Evolutionary conservation across 2,888 invertebrate species (phyloP).

Genomic region (Pollenia amentaria): DNA sequence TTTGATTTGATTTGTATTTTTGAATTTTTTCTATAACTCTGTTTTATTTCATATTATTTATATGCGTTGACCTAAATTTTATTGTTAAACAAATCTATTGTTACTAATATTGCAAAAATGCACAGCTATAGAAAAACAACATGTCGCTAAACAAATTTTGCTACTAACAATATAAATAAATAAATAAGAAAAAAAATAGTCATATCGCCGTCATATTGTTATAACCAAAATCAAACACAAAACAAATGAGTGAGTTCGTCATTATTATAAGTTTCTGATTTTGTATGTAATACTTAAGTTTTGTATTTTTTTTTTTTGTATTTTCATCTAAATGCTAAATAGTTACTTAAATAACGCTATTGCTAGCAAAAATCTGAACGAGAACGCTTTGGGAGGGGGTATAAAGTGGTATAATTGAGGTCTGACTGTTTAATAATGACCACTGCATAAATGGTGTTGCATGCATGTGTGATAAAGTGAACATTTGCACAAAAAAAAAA

Average conservation of each 20-base stretch:
- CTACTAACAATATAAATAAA: constrained; percentile 62
- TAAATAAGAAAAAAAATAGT: constrained; percentile 26
- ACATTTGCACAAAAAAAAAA: constrained; percentile 4
- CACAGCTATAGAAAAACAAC: constrained; percentile 33
- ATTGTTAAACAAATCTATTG: constrained; percentile 72
- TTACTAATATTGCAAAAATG: constrained; percentile 50
- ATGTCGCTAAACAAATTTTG: constrained; percentile 57
- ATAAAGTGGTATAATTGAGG: not conserved
- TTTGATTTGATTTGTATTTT: not conserved
- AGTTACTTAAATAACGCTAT: constrained; percentile 62
- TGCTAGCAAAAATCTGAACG: not conserved
- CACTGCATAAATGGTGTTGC: constrained; percentile 62
- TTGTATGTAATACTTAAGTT: constrained; percentile 9
- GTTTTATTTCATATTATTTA: constrained; percentile 50
- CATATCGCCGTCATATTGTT: constrained; percentile 46
- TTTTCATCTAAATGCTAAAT: constrained; percentile 73
- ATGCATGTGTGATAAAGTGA: constrained; percentile 60
- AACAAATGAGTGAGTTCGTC: constrained; percentile 43
- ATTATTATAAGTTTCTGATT: constrained; percentile 43
- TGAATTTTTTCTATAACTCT: constrained; percentile 24
- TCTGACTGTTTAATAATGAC: constrained; percentile 40
- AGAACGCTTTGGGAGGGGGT: not conserved
- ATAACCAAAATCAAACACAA: constrained; percentile 31
- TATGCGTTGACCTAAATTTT: constrained; percentile 73
- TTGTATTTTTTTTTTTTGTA: constrained; percentile 2